Conservation (phyloP, 1,140 invertebrate species). For the Brachystomella parvula region DNA sequence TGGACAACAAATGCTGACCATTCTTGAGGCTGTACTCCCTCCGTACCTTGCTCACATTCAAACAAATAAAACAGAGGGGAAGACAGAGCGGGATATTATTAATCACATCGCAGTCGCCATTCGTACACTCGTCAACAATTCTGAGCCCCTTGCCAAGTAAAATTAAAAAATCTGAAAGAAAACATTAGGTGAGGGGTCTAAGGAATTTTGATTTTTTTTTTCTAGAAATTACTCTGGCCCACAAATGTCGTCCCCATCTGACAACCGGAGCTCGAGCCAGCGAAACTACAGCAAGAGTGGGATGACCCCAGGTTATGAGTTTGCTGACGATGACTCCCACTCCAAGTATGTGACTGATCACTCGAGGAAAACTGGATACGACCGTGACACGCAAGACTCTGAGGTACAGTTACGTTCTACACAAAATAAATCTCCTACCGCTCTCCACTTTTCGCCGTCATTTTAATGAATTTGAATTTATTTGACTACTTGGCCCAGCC, state of each 20-base stretch:
- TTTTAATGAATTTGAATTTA: too few species aligned
- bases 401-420: constrained; percentile 48
- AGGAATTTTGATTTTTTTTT: too few species aligned
- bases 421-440: too few species aligned
- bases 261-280: constrained; percentile 78
- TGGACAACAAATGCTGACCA: constrained; percentile 97
- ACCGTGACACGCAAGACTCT: constrained; percentile 66
- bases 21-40: constrained; percentile 91
- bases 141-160: constrained; percentile 89
- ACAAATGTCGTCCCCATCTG: constrained; percentile 67
- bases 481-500: too few species aligned
- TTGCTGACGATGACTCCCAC: constrained; percentile 73
- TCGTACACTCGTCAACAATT: constrained; percentile 90
- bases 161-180: constrained; percentile 22
- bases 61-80: constrained; percentile 74
- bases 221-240: constrained; percentile 81
- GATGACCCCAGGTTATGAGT: constrained; percentile 73
- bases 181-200: not conserved
- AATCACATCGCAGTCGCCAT: constrained; percentile 89
- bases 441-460: too few species aligned
- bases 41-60: constrained; percentile 91
- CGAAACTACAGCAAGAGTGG: constrained; percentile 60
- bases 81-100: constrained; percentile 88
- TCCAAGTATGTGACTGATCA: constrained; percentile 71
- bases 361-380: constrained; percentile 53